Conservation (phyloP, 2,113 vertebrate species). For the Megaleporinus macrocephalus region DNA sequence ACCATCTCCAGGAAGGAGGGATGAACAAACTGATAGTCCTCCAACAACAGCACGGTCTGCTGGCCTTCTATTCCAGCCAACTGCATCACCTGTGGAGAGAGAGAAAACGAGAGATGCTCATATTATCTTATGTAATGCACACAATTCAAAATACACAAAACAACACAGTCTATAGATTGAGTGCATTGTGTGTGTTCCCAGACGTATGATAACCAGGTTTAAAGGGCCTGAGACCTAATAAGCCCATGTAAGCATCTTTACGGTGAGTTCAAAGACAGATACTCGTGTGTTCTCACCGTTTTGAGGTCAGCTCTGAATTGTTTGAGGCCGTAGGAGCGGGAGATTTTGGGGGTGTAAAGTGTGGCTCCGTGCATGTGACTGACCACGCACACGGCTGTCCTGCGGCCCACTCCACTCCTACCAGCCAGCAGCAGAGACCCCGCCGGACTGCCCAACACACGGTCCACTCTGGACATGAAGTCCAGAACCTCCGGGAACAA, state of each 20-base stretch:
- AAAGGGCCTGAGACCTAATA: too few relatives aligned
- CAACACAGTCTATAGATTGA: too few relatives aligned
- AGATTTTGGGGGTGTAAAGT: slow-evolving; percentile 89
- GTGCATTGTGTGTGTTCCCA: too few relatives aligned
- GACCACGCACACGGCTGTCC: slow-evolving; percentile 87
- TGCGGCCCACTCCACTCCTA: slow-evolving; percentile 91
- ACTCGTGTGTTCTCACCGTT: slow-evolving; percentile 70
- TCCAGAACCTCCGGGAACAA: slow-evolving; percentile 94
- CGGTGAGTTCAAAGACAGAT: too few relatives aligned
- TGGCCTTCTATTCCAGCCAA: slow-evolving; percentile 90
- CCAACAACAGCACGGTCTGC: slow-evolving; percentile 90
- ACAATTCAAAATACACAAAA: too few relatives aligned
- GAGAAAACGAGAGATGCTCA: background rate
- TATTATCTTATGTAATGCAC: too few relatives aligned
- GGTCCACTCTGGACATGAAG: slow-evolving; percentile 87
- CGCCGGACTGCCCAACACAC: slow-evolving; percentile 90
- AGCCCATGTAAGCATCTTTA: too few relatives aligned
- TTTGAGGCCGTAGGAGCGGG: slow-evolving; percentile 90
- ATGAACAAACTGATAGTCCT: slow-evolving; percentile 94
- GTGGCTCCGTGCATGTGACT: slow-evolving; percentile 92
- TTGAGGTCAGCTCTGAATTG: slow-evolving; percentile 95
- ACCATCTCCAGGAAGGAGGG: slow-evolving; percentile 93
- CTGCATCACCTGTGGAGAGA: slow-evolving; percentile 85
- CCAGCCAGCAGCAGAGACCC: slow-evolving; percentile 94
- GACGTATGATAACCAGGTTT: too few relatives aligned